phyloP scores from a whole-genome alignment of 1,140 invertebrate species.

The Drosophila elegans region DNA sequence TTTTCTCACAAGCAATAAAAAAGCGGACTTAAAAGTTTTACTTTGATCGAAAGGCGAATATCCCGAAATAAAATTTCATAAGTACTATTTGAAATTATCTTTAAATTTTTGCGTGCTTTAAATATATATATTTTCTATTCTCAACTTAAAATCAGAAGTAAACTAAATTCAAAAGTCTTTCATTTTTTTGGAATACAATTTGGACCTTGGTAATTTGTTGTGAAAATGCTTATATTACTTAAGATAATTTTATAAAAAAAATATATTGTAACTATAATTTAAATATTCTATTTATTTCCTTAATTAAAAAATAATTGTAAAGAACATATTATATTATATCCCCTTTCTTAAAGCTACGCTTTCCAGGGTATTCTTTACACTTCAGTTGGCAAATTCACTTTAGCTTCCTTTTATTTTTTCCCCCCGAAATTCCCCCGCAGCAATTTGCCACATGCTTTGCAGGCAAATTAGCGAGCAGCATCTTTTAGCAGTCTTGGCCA shows the following conservation, averaged over 20 bases:
- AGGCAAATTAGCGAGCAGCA: conserved; percentile 37
- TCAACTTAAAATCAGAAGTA: too few relatives aligned
- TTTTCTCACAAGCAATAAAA: conserved; percentile 27
- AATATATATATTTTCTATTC: too few relatives aligned
- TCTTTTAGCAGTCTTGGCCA: conserved; percentile 6
- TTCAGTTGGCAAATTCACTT: conserved; percentile 16
- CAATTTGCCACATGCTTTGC: conserved; percentile 34
- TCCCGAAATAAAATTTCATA: background rate
- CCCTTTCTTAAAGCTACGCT: too few relatives aligned
- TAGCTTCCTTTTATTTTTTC: conserved; percentile 11
- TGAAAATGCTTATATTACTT: too few relatives aligned
- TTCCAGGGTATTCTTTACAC: conserved; percentile 7
- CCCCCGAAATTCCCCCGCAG: conserved; percentile 2
- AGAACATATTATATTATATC: background rate
- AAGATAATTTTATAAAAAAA: too few relatives aligned
- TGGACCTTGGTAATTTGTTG: too few relatives aligned
- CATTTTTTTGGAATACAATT: too few relatives aligned
- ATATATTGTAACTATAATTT: too few relatives aligned
- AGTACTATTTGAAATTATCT: background rate
- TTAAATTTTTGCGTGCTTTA: background rate
- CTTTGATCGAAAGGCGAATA: conserved; percentile 1
- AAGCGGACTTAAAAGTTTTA: conserved; percentile 8
- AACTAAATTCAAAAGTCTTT: too few relatives aligned
- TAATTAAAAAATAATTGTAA: background rate
- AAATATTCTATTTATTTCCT: too few relatives aligned